Conservation (phyloP, 2,888 invertebrate genomes). For the Liopterus haemorrhoidalis region DNA sequence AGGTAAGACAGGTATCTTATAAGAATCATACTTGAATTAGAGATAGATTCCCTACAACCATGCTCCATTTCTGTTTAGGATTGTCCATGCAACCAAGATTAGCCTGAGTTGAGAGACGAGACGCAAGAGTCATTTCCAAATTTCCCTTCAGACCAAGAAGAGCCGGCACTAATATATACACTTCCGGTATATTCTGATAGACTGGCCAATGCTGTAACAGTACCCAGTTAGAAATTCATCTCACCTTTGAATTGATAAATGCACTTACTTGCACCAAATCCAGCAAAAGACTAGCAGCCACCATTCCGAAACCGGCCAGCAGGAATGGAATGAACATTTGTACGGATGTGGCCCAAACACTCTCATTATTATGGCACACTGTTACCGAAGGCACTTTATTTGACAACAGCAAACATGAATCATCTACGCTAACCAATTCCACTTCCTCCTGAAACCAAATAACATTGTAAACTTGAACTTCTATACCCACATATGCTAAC, state of each 20-base stretch:
- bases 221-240: slow-evolving; percentile 6
- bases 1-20: neutral
- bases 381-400: slow-evolving; percentile 16
- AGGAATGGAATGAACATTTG: slow-evolving; percentile 82
- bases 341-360: slow-evolving; percentile 62
- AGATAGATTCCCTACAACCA: slow-evolving; percentile 66
- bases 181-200: slow-evolving; percentile 74
- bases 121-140: slow-evolving; percentile 91
- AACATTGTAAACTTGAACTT: neutral
- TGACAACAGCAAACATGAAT: slow-evolving; percentile 16
- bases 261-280: slow-evolving; percentile 64
- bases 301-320: slow-evolving; percentile 86
- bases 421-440: slow-evolving; percentile 6
- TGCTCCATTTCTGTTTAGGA: slow-evolving; percentile 51
- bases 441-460: slow-evolving; percentile 6
- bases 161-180: slow-evolving; percentile 86
- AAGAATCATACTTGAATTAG: slow-evolving; percentile 48
- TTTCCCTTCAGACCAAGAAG: slow-evolving; percentile 88
- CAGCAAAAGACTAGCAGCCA: slow-evolving; percentile 78
- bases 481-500: too few species aligned
- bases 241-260: slow-evolving; percentile 36
- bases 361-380: slow-evolving; percentile 44
- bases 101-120: slow-evolving; percentile 86
- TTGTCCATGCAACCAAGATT: slow-evolving; percentile 78
- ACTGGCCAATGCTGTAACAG: slow-evolving; percentile 72